Base-by-base conservation (phyloP, 2,888 invertebrate species). In the Lingula anatina region DNA sequence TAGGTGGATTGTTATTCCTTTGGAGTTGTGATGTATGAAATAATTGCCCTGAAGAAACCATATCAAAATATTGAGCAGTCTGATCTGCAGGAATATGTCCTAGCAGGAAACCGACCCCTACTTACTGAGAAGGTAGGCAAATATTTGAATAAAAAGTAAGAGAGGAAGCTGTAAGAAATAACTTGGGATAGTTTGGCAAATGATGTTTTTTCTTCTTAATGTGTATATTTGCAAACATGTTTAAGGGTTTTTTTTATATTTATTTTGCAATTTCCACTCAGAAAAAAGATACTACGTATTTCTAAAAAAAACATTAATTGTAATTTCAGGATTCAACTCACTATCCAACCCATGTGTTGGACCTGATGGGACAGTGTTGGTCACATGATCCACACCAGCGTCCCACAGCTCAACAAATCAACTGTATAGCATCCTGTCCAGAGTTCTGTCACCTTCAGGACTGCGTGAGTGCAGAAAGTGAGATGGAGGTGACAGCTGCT, bases 1-100 rank as follows among this genome's bases (percentile, higher is more conserved):
- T 71, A 88, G 87, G 95, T 96, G 50, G 97, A 99, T 74, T 94
- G 95, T 61, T 99, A 97, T 78, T 97, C 97, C 0, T 97, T 94
- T 79, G 97, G 96, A 20, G 97, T 99, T 96, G 88, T 97, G 71
- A 82, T 97, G 61, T 99, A 96, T 77, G 97, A 99, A 78, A 83
- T 97, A 58, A 79, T 97, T 45, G 92, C 94, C 0, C n/a, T n/a
- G n/a, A n/a, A n/a, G n/a, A n/a, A n/a, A n/a, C n/a, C n/a, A n/a
- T n/a, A n/a, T n/a, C n/a, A n/a, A n/a, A n/a, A n/a, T n/a, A n/a
- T n/a, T n/a, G n/a, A n/a, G n/a, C n/a, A n/a, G n/a, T n/a, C n/a
- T n/a, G n/a, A n/a, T n/a, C n/a, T n/a, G n/a, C n/a, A n/a, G n/a
- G n/a, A n/a, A n/a, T n/a, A n/a, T n/a, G n/a, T n/a, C n/a, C n/a